These are phyloP conservation scores for Ictalurus punctatus DNA, from an alignment of 2,113 vertebrate genomes.

Conservation along the genomic window DNA sequence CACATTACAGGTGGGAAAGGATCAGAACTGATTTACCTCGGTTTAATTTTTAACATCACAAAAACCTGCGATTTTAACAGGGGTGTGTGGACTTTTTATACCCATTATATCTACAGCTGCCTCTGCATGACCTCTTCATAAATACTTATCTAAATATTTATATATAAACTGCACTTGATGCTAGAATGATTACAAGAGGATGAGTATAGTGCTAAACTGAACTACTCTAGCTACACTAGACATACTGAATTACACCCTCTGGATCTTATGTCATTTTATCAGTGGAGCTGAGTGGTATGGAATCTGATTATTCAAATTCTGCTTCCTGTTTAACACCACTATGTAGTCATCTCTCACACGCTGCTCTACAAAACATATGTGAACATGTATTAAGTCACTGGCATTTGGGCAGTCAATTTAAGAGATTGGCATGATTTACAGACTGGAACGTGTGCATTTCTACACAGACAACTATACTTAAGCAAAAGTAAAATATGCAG, in stretches of 20 bases:
- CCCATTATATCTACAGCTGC: background rate
- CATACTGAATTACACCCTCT: background rate
- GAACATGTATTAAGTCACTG: background rate
- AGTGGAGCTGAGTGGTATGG: background rate
- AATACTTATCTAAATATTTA: background rate
- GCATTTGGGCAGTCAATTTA: background rate
- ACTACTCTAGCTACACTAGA: background rate
- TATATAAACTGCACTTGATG: background rate
- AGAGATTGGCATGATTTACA: background rate
- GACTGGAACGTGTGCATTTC: background rate
- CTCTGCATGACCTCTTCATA: background rate
- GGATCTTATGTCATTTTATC: background rate
- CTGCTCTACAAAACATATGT: background rate
- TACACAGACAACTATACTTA: background rate
- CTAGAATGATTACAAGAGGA: background rate
- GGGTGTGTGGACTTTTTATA: background rate
- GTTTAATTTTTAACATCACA: background rate
- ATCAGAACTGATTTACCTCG: background rate
- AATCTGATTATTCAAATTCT: constrained; percentile 3
- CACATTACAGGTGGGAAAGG: background rate
- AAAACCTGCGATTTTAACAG: background rate
- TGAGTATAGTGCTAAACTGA: background rate
- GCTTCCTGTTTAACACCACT: background rate
- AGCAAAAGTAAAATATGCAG: background rate
- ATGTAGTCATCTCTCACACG: background rate